Base-by-base conservation (phyloP, 2,888 invertebrate genomes). In the Dolichopus griseipennis region DNA sequence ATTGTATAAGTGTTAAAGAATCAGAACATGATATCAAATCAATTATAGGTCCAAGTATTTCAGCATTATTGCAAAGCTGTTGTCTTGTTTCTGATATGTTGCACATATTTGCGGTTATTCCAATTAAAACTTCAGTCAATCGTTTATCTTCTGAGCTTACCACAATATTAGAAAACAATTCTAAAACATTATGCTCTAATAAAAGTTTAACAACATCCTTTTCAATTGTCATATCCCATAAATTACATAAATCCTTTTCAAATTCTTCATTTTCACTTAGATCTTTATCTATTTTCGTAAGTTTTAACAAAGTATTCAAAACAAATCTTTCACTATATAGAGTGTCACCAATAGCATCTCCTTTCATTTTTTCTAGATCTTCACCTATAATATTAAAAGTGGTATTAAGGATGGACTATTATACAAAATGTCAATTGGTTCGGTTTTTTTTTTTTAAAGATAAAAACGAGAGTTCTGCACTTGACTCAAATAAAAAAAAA, bases 201-300 rank as follows among this genome's bases (percentile, higher is more conserved):
- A 93, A 81, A 75, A 89, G 88, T 63, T 85, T 75, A 12, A 90
- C 90, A 0, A 93, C 89, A 75, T 91, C 92, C 72, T 86, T 84
- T 73, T 93, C 90, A 0, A 88, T 84, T 0, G 92, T 90, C 91
- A 92, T 93, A 73, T 93, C 92, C 93, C 93, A 93, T 0, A 93
- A 78, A 8, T 87, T 86, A 75, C 91, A 91, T 61, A 93, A 82
- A 75, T 92, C 89, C 33, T 85, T 85, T 81, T 93, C 92, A 65
- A 91, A 82, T 1, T 86, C 82, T 69, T 86, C 83, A 67, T 84
- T 83, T 12, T 75, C 74, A 10, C 72, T 70, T 77, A 86, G 84
- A 64, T 86, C 81, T 72, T 86, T 83, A 67, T 87, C 84, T 61
- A 83, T 75, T 74, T 86, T 83, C 1, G 84, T 84, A 18, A 91